Base-by-base conservation (phyloP, 2,888 invertebrate species). In the Ectemnius continuus region DNA sequence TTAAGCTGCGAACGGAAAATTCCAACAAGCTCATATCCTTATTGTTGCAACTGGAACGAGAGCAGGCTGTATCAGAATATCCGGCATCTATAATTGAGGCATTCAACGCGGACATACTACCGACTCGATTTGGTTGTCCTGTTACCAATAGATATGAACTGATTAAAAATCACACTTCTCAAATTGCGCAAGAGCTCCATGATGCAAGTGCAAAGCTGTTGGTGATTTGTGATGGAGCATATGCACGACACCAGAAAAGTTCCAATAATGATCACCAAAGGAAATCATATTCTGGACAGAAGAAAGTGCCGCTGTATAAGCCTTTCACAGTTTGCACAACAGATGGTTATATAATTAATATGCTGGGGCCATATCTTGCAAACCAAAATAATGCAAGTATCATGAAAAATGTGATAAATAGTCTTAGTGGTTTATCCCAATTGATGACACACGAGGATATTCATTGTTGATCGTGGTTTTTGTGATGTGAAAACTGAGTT, bases 381-480 rank as follows among this genome's bases (percentile, higher is more conserved):
- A 52, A 52, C 52, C 5, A 13, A 16, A 52, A 52, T 52, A 16
- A 52, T 52, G 52, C 16, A 52, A 52, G 52, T 13, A 52, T 52
- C 11, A 52, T 52, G 52, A 52, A 11, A 1, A 16, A 52, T 11
- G n/a, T 52, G n/a, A 52, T 52, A 13, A 52, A 52, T 52, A 52
- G 52, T 14, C 52, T 11, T 16, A 52, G 52, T 16, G 52, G 52
- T 52, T 52, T 52, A 52, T 52, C n/a, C n/a, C n/a, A 11, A 52
- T 52, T 52, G 52, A 52, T 52, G 52, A 13, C 52, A 46, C 46
- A n/a, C 26, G 76, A 70, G 18, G 81, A 85, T 61, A 59, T 78
- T 70, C 57, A 71, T 83, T 46, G 61, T 85, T 18, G 82, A 85
- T 77, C 70, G 82, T 14, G 86, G 86, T 14, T 85, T 85, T 47